Conservation (phyloP, 2,113 vertebrate species). For the Nothobranchius kuhntae region DNA sequence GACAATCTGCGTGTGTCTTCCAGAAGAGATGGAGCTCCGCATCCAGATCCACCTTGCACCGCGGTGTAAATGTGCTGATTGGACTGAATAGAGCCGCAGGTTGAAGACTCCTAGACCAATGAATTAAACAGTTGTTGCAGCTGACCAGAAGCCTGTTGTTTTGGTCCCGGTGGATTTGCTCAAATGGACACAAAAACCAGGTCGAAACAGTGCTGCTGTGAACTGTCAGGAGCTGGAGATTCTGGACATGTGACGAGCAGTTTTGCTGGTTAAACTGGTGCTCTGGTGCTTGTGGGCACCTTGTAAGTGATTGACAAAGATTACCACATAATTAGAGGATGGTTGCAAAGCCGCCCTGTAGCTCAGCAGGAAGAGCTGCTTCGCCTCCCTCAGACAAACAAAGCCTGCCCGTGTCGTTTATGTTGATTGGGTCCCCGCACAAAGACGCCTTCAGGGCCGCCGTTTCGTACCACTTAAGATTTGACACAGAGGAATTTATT, state of each 20-base stretch:
- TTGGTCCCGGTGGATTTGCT: background rate
- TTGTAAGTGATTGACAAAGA: slow-evolving; percentile 60
- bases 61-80: no score
- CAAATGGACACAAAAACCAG: background rate
- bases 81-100: no score
- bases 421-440: slow-evolving; percentile 43
- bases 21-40: no score
- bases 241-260: slow-evolving; percentile 16
- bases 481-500: slow-evolving; percentile 11
- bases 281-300: slow-evolving; percentile 21
- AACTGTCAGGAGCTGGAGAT: background rate
- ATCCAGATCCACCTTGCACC: no score
- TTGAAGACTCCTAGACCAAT: background rate
- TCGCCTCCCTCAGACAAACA: slow-evolving; percentile 43
- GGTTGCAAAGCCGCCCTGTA: slow-evolving; percentile 42
- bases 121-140: background rate
- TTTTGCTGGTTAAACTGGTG: slow-evolving; percentile 29
- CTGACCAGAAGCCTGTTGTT: background rate
- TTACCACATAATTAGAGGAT: slow-evolving; percentile 58
- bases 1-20: no score
- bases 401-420: slow-evolving; percentile 42
- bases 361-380: slow-evolving; percentile 53
- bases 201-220: background rate
- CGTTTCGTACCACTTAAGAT: slow-evolving; percentile 1
- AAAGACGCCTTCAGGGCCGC: slow-evolving; percentile 13